A percentile compares a stretch with the other conserved stretches of the same genome.
Evolutionary conservation across 1,140 invertebrate species (phyloP).

Genomic region (Ips typographus): DNA sequence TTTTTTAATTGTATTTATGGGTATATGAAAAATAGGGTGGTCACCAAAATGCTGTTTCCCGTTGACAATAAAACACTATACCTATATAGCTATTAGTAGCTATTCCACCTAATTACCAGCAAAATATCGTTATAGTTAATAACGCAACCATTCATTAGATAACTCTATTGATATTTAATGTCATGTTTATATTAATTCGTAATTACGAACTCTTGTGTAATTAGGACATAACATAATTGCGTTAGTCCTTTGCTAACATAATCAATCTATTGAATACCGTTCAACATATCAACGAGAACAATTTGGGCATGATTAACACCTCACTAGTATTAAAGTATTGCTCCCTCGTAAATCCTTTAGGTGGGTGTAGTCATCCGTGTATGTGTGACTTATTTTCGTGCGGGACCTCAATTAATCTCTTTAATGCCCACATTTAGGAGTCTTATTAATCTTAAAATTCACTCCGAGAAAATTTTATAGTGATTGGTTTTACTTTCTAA

Average conservation of each 20-base stretch:
- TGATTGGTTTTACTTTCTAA: no score
- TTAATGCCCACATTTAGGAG: background rate
- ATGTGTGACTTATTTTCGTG: constrained; percentile 3
- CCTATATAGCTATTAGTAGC: background rate
- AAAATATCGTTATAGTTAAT: background rate
- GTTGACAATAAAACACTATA: no score
- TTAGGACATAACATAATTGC: constrained; percentile 14
- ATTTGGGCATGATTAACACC: background rate
- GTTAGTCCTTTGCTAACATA: constrained; percentile 14
- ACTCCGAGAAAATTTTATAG: no score
- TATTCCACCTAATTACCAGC: background rate
- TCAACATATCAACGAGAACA: constrained; percentile 2
- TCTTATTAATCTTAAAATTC: background rate
- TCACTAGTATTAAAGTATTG: constrained; percentile 2
- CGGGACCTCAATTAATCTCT: background rate
- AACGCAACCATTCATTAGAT: constrained; percentile 1
- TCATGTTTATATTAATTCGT: constrained; percentile 18
- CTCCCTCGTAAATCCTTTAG: constrained; percentile 3
- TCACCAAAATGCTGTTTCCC: no score
- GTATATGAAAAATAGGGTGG: no score
- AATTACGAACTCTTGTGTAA: constrained; percentile 18
- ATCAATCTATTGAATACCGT: constrained; percentile 6
- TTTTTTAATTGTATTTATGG: no score
- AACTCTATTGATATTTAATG: constrained; percentile 8
- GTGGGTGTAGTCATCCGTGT: background rate